Base-by-base conservation (phyloP, 2,797 vertebrate genomes). In the Gobionotothen gibberifrons region DNA sequence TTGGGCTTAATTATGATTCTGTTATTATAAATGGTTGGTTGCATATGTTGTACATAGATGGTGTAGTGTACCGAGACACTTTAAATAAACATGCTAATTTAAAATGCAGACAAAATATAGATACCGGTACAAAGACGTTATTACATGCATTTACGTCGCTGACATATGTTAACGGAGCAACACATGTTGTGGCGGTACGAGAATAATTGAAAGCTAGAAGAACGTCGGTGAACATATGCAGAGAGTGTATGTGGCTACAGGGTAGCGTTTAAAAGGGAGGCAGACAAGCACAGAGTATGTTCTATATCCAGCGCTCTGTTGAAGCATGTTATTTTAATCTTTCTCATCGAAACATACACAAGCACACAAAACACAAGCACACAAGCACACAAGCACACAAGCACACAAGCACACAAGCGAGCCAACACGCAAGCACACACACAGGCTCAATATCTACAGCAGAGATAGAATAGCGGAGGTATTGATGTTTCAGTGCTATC, bases 231-330 rank as follows among this genome's bases (percentile, higher is more conserved):
- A 48, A 72, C 69, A 61, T 80, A 70, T 76, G 78, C 62, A 36
- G 14, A 74, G 64, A 65, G 70, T 75, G 82, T 66, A 75, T 89
- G 87, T 84, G 85, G 87, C 81, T 75, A 54, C 71, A 69, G 69
- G 79, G 82, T 83, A 87, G 57, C 74, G 88, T 82, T 92, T 88
- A 91, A 92, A 79, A 87, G 72, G 48, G 72, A 84, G 73, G 73
- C 64, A 64, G 76, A 83, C 71, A 55, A 59, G 44, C 32, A 61
- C 44, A 16, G 32, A 66, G 54, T 36, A 79, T 57, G 68, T 69
- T 81, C 79, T 84, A 87, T 72, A 87, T 82, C 61, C 19, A 72
- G 84, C 72, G 44, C 47, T 61, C 56, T 63, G 69, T 53, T 57
- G 42, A 42, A 56, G 19, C 47, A 32, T 78, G 58, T 72, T 74